Conservation (phyloP, 2,888 invertebrate genomes). For the Phania funesta region DNA sequence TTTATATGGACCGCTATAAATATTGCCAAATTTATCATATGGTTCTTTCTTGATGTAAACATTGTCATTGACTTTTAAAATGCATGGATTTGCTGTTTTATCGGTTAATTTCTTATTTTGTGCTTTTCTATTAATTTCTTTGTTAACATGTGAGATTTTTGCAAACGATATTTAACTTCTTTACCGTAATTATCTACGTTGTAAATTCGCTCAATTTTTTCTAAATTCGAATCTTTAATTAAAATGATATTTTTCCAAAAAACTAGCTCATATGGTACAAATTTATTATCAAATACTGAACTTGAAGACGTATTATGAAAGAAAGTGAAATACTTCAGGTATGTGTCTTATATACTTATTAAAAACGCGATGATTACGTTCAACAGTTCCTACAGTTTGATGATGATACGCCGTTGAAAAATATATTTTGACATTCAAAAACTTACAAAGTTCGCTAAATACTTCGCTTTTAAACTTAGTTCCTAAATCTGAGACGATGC, state of each 20-base stretch:
- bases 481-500: neutral
- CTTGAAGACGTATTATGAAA: neutral
- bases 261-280: neutral
- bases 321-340: neutral
- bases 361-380: neutral
- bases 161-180: neutral
- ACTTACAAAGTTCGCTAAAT: neutral
- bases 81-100: neutral
- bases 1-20: neutral
- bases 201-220: neutral
- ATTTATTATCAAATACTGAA: neutral
- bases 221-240: too few species aligned
- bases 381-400: neutral
- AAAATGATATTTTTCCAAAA: neutral
- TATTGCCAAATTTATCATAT: neutral
- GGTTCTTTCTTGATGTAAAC: neutral
- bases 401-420: neutral
- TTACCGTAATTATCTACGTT: neutral
- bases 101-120: neutral
- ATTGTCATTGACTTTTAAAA: neutral
- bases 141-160: neutral
- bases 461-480: neutral
- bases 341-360: neutral
- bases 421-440: neutral
- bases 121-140: neutral